Conservation (phyloP, 2,113 vertebrate species). For the Limanda limanda region DNA sequence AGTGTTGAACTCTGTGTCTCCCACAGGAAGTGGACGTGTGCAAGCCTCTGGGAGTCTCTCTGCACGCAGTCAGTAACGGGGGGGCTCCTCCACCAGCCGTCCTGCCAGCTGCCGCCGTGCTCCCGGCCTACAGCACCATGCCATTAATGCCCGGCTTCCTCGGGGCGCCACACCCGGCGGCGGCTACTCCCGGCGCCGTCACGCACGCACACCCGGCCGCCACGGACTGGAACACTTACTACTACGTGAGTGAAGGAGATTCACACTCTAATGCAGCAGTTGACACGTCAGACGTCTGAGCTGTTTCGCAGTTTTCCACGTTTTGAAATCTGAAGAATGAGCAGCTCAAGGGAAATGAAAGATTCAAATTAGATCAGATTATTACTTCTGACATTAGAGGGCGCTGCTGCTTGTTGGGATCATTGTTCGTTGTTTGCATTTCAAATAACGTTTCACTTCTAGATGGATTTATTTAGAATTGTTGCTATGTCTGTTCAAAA, state of each 20-base stretch:
- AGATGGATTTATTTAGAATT: no score
- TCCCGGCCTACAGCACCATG: conserved; percentile 82
- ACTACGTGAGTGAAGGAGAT: conserved; percentile 79
- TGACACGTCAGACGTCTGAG: not conserved
- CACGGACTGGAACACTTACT: conserved; percentile 84
- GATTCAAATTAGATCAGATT: no score
- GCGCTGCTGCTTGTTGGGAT: no score
- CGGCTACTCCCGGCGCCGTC: conserved; percentile 62
- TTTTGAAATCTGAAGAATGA: not conserved
- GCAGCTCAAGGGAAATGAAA: no score
- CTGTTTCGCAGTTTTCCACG: not conserved
- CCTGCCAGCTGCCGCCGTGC: conserved; percentile 70
- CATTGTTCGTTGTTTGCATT: no score
- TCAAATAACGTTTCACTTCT: no score
- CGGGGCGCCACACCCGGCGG: conserved; percentile 72
- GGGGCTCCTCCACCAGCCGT: conserved; percentile 71
- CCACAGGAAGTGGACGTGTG: conserved; percentile 76
- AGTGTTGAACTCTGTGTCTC: conserved; percentile 1
- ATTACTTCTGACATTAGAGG: no score
- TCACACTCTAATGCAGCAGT: not conserved
- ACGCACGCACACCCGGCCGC: conserved; percentile 69
- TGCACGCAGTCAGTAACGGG: conserved; percentile 79
- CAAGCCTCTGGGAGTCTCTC: conserved; percentile 78
- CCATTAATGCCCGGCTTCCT: conserved; percentile 84
- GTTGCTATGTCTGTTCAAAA: no score